phyloP scores from a whole-genome alignment of 2,113 vertebrate species.

The Shinisaurus crocodilurus region DNA sequence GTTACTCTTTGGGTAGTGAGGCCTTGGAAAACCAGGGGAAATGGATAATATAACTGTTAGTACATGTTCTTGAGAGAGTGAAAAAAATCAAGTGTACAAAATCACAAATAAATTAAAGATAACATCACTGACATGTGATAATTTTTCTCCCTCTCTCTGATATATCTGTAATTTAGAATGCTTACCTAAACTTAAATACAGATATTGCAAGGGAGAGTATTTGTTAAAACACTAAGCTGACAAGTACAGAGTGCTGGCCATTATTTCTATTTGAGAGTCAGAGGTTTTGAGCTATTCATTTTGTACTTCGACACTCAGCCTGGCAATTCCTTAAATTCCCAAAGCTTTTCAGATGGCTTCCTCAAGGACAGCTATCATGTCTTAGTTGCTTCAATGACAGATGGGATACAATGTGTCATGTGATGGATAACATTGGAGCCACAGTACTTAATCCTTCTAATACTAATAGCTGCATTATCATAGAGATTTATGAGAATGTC shows the following conservation, averaged over 20 bases:
- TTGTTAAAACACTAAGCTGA: slow-evolving; percentile 77
- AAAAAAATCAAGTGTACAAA: background rate
- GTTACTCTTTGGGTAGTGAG: slow-evolving; percentile 8
- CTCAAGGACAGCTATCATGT: slow-evolving; percentile 80
- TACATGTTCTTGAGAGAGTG: slow-evolving; percentile 20
- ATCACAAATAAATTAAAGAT: slow-evolving; percentile 41
- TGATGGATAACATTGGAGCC: slow-evolving; percentile 86
- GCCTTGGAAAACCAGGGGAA: slow-evolving; percentile 40
- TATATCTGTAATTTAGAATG: slow-evolving; percentile 60
- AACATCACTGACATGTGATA: slow-evolving; percentile 52
- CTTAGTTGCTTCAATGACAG: slow-evolving; percentile 79
- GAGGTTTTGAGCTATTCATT: slow-evolving; percentile 78
- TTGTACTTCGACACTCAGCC: slow-evolving; percentile 70
- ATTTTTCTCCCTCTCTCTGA: slow-evolving; percentile 40
- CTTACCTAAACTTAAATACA: slow-evolving; percentile 68
- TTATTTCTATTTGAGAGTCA: slow-evolving; percentile 76
- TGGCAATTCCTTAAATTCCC: slow-evolving; percentile 81
- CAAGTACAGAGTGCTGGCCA: slow-evolving; percentile 76
- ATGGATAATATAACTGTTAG: slow-evolving; percentile 43
- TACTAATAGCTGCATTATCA: slow-evolving; percentile 88
- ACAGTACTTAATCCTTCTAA: slow-evolving; percentile 87
- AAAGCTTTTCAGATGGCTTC: slow-evolving; percentile 76
- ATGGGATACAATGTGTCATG: slow-evolving; percentile 82
- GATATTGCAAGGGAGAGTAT: slow-evolving; percentile 47
- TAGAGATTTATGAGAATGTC: slow-evolving; percentile 94